Evolutionary conservation across 2,113 vertebrate species (phyloP), one percentile per base, ranked within the genome.

Genomic region (Epinephelus cyanopodus): DNA sequence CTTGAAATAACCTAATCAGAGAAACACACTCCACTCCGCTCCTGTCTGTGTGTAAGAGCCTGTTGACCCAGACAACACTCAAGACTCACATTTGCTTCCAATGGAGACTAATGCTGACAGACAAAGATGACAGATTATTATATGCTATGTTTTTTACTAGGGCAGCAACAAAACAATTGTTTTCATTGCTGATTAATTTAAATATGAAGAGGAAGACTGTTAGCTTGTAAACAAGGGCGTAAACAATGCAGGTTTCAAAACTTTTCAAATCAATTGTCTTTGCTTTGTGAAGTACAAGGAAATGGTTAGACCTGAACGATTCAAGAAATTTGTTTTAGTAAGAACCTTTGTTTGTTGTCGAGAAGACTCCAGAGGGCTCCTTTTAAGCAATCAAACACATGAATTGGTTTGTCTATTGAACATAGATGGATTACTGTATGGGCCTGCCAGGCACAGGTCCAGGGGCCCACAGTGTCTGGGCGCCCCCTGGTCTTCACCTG

Each of bases 1-100:
- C 65, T 74, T 39, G 54, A 86, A 84, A 86, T 70, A 89, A 81
- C 72, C 70, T 90, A 66, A 87, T 91, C 81, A 89, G 79, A 84
- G 48, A 71, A 79, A n/a, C 15, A 2, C 65, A 68, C 79, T 8
- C 69, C n/a, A 47, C 62, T 64, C 52, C 45, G 4, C 73, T 61
- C 19, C 70, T 67, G 23, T 60, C 58, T 60, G 48, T 68, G 70
- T 27, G 45, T 53, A 61, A 86, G 69, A 79, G 76, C 54, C 79
- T 87, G 74, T 82, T 79, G 85, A 90, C 87, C 83, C 66, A 86
- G 79, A 79, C 33, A 42, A 79, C 74, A 77, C 42, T 68, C 27
- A 25, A 77, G 66, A 63, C 13, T 79, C 10, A 14, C n/a, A 80
- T 79, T 70, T 71, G 72, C 61, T 80, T 66, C 80, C 60, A 64